A percentile compares a stretch with the other conserved stretches of the same genome.
These are phyloP conservation scores for Linyphia triangularis DNA, from an alignment of 2,888 invertebrate genomes.

Conservation along the genomic window DNA sequence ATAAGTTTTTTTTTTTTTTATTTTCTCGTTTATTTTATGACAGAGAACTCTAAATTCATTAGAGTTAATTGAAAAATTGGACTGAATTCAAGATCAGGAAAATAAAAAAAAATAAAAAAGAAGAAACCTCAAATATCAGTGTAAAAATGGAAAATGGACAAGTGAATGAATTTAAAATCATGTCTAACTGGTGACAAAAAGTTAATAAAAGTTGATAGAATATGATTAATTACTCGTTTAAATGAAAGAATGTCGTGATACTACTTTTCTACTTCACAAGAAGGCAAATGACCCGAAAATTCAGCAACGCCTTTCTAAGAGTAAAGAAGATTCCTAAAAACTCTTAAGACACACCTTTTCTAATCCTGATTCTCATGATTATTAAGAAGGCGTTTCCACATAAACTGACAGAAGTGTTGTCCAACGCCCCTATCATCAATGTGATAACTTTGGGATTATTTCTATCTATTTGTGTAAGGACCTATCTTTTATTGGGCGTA, in stretches of 20 bases:
- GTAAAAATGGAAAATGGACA: too few relatives aligned
- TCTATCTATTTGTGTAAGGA: background rate
- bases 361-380: slow-evolving; percentile 29
- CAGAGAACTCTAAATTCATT: too few relatives aligned
- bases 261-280: slow-evolving; percentile 12
- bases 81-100: too few relatives aligned
- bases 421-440: slow-evolving; percentile 28
- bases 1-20: too few relatives aligned
- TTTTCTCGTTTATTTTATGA: too few relatives aligned
- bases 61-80: too few relatives aligned
- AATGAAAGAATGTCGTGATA: background rate
- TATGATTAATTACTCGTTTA: slow-evolving; percentile 9
- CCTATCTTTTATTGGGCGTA: slow-evolving; percentile 3
- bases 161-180: too few relatives aligned
- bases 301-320: slow-evolving; percentile 38
- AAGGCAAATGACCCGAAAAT: slow-evolving; percentile 43
- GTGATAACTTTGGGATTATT: background rate
- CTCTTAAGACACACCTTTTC: slow-evolving; percentile 36
- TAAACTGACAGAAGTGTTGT: background rate
- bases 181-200: too few relatives aligned
- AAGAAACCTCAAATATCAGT: too few relatives aligned
- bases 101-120: too few relatives aligned
- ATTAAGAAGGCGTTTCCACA: slow-evolving; percentile 47
- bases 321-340: slow-evolving; percentile 8
- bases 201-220: too few relatives aligned